These are phyloP conservation scores for Leptopilina syphax DNA, from an alignment of 2,888 invertebrate species.

Conservation along the genomic window DNA sequence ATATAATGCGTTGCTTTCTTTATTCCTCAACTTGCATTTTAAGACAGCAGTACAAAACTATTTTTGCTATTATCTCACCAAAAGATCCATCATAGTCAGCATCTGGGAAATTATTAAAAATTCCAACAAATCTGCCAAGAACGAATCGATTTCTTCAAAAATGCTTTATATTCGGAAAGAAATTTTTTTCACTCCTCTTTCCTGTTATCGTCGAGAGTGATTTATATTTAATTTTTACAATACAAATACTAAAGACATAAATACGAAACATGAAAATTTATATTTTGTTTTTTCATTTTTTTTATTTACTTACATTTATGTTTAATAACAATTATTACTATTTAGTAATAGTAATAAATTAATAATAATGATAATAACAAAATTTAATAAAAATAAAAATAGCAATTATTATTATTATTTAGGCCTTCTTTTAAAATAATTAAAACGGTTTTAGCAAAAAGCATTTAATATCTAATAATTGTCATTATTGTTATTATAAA, in stretches of 20 bases:
- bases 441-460: too few relatives aligned
- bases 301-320: too few relatives aligned
- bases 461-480: too few relatives aligned
- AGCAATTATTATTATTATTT: too few relatives aligned
- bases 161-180: not conserved
- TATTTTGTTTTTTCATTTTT: too few relatives aligned
- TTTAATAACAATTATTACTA: too few relatives aligned
- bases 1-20: not conserved
- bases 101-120: constrained; percentile 27
- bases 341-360: too few relatives aligned
- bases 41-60: not conserved
- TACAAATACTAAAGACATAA: not conserved
- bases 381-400: too few relatives aligned
- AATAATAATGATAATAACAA: too few relatives aligned
- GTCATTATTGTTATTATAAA: too few relatives aligned
- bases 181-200: not conserved
- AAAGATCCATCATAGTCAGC: not conserved
- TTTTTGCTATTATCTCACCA: not conserved
- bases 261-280: too few relatives aligned
- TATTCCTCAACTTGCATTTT: not conserved
- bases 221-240: not conserved
- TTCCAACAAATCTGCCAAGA: constrained; percentile 21
- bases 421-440: too few relatives aligned
- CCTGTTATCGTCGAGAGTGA: not conserved
- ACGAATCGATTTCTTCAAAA: constrained; percentile 10